Evolutionary conservation across 2,888 invertebrate species (phyloP), one percentile per base, ranked within the genome.

Genomic region (Eudasyphora cyanicolor): DNA sequence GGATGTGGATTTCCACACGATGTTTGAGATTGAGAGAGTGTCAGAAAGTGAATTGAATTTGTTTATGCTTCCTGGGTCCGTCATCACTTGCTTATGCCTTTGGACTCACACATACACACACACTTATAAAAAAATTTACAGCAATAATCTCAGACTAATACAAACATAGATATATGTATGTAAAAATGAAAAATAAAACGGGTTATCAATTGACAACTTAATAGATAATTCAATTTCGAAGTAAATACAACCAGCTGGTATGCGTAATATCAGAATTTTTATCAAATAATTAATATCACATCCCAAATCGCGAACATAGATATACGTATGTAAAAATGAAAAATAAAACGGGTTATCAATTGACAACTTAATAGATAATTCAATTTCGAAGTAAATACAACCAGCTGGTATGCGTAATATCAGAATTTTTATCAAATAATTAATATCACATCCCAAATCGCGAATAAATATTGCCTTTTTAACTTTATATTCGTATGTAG

Each of bases 31-130:
- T 49, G 76, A 51, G 45, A 29, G 45, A 32, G 29, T 51, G 76
- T 74, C 60, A 79, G 80, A 80, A 83, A 83, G 57, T 71, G 73
- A 79, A 81, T 78, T 79, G 78, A 81, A 81, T 79, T 81, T 84
- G 81, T 76, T 79, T 81, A 79, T 81, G 81, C 76, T 73, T 79
- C 75, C n/a, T 60, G 24, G 57, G 78, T 81, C 71, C 81, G 76
- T 76, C 80, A 69, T 78, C 54, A 69, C 49, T 71, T 80, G 79
- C 73, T n/a, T 14, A n/a, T 45, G 45, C n/a, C 45, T 45, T 45
- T 12, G n/a, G 45, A n/a, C n/a, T 45, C n/a, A 3, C 38, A 45
- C 6, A n/a, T 14, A 38, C 38, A 38, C 8, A 38, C 38, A 38
- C 8, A 38, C n/a, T n/a, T n/a, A n/a, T n/a, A n/a, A n/a, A n/a